A percentile compares a stretch with the other conserved stretches of the same genome.
phyloP scores from a whole-genome alignment of 1,140 invertebrate genomes.

The Sitobion miscanthi region DNA sequence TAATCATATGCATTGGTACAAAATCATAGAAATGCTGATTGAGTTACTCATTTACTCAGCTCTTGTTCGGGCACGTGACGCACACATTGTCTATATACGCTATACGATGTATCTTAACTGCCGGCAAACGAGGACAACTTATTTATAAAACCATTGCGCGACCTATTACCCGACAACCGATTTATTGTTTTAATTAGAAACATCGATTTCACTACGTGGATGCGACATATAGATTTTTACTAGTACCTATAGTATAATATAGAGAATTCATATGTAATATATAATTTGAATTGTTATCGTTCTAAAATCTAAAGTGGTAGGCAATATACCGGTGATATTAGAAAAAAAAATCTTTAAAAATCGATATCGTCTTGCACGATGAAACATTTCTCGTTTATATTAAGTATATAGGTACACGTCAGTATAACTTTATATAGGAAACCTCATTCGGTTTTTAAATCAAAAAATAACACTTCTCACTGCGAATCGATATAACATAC shows the following conservation, averaged over 20 bases:
- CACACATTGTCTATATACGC: not conserved
- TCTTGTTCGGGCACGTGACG: not conserved
- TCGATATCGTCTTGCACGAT: not conserved
- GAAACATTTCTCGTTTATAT: not conserved
- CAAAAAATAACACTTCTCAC: not conserved
- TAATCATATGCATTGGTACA: not conserved
- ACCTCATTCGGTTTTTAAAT: not conserved
- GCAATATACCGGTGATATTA: not conserved
- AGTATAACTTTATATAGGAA: not conserved
- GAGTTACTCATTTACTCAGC: slow-evolving; percentile 26
- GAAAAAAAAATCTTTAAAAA: not conserved
- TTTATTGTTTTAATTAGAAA: not conserved
- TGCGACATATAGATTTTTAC: too few relatives aligned
- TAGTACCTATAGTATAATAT: too few relatives aligned
- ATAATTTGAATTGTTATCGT: not conserved
- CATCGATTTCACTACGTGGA: too few relatives aligned
- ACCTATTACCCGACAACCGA: not conserved
- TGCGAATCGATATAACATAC: not conserved
- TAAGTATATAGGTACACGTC: not conserved
- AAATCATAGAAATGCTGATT: slow-evolving; percentile 24
- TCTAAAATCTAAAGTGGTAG: not conserved
- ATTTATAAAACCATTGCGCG: not conserved
- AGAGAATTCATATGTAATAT: not conserved
- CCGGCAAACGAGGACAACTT: not conserved
- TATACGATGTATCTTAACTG: not conserved